These are phyloP conservation scores for Drosophila kikkawai DNA, from an alignment of 1,140 invertebrate genomes.

Conservation along the genomic window DNA sequence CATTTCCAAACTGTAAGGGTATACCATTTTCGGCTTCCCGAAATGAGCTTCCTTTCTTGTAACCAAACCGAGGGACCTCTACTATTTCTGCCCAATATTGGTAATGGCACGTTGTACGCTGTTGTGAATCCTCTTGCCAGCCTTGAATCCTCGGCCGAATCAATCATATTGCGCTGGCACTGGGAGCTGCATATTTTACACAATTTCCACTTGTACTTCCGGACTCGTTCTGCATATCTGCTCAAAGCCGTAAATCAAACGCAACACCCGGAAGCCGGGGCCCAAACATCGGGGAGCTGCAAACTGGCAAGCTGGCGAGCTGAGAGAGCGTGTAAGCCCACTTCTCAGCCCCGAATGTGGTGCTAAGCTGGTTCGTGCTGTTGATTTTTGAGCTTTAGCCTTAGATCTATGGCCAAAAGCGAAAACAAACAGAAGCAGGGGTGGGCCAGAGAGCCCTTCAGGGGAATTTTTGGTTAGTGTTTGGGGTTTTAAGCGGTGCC, in stretches of 20 bases:
- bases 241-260: conserved; percentile 45
- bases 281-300: conserved; percentile 25
- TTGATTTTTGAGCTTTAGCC: conserved; percentile 44
- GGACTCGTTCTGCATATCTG: conserved; percentile 6
- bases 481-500: conserved; percentile 15
- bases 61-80: background rate
- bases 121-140: background rate
- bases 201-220: conserved; percentile 19
- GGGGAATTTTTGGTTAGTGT: conserved; percentile 29
- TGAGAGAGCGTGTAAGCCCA: conserved; percentile 18
- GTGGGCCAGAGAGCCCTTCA: conserved; percentile 14
- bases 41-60: background rate
- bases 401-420: conserved; percentile 30
- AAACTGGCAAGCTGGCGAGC: too few relatives aligned
- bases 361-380: conserved; percentile 32
- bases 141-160: conserved; percentile 3
- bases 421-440: conserved; percentile 29
- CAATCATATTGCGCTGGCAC: conserved; percentile 18
- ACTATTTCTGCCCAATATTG: background rate
- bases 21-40: background rate
- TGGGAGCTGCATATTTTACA: conserved; percentile 32
- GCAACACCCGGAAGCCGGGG: conserved; percentile 39
- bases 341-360: conserved; percentile 10
- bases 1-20: background rate
- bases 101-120: background rate